These are phyloP conservation scores for Drosophila ohnishii DNA, from an alignment of 1,140 invertebrate species.

Conservation along the genomic window DNA sequence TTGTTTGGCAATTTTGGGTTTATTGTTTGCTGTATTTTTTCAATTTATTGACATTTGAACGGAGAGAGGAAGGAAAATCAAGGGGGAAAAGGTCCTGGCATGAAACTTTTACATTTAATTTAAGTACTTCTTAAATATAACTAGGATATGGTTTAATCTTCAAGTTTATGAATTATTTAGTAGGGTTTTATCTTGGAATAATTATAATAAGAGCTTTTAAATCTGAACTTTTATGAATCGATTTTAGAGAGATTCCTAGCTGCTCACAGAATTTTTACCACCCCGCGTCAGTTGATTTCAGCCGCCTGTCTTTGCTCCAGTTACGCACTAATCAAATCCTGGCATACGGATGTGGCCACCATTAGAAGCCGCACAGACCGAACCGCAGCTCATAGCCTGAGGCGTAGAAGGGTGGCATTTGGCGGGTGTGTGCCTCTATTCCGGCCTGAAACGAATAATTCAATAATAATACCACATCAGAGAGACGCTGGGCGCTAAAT, in stretches of 20 bases:
- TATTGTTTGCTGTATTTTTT: constrained; percentile 40
- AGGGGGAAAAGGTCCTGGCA: neutral
- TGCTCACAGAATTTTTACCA: neutral
- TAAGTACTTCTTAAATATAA: neutral
- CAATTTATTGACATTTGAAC: constrained; percentile 49
- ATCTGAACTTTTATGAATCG: too few relatives aligned
- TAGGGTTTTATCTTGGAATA: neutral
- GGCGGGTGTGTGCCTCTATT: constrained; percentile 15
- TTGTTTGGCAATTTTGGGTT: constrained; percentile 41
- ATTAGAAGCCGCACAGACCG: constrained; percentile 28
- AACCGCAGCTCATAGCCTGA: constrained; percentile 14
- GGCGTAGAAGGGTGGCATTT: constrained; percentile 15
- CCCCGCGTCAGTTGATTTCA: neutral
- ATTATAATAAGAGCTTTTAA: too few relatives aligned
- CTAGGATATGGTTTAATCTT: neutral
- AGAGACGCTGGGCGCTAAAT: constrained; percentile 49
- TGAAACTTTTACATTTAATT: neutral
- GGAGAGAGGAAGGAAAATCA: neutral
- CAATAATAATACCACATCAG: constrained; percentile 69
- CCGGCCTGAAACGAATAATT: constrained; percentile 60
- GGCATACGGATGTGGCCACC: constrained; percentile 32
- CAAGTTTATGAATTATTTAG: neutral
- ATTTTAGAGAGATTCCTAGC: neutral
- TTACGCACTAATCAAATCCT: constrained; percentile 44
- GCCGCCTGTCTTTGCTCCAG: constrained; percentile 20